These are phyloP conservation scores for Hypomecis punctinalis DNA, from an alignment of 2,888 invertebrate genomes.

Conservation along the genomic window DNA sequence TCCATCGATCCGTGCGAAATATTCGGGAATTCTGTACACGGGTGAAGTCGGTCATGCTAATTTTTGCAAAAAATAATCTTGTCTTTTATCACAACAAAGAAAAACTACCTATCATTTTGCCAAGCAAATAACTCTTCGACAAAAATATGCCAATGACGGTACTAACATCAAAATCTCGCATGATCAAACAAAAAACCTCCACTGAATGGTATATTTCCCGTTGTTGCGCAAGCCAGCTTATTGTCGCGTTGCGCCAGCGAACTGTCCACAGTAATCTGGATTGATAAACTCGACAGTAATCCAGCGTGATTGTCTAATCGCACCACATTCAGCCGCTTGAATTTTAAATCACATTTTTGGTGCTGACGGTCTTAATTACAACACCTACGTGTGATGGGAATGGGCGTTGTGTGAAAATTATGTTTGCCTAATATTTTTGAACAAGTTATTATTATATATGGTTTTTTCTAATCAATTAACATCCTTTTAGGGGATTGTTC, in stretches of 20 bases:
- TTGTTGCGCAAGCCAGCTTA: constrained; percentile 27
- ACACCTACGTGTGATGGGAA: constrained; percentile 22
- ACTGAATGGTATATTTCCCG: constrained; percentile 9
- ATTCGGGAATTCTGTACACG: no score
- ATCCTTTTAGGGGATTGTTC: no score
- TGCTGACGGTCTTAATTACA: constrained; percentile 31
- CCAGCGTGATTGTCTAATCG: constrained; percentile 41
- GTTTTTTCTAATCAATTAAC: no score
- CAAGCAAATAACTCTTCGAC: no score
- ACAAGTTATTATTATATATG: no score
- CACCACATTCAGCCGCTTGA: constrained; percentile 22
- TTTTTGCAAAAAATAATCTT: no score
- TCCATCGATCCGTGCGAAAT: no score
- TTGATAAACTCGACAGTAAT: constrained; percentile 44
- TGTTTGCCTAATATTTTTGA: no score
- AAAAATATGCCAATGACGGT: background rate
- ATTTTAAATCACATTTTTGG: constrained; percentile 27
- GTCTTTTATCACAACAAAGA: background rate
- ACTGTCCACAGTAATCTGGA: constrained; percentile 37
- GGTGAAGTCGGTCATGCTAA: no score
- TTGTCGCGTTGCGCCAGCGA: constrained; percentile 34
- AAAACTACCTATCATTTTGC: no score
- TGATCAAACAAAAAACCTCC: background rate
- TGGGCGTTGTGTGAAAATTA: background rate
- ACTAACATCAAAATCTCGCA: background rate